These are phyloP conservation scores for Iguana delicatissima DNA, from an alignment of 2,797 vertebrate species.

Conservation along the genomic window DNA sequence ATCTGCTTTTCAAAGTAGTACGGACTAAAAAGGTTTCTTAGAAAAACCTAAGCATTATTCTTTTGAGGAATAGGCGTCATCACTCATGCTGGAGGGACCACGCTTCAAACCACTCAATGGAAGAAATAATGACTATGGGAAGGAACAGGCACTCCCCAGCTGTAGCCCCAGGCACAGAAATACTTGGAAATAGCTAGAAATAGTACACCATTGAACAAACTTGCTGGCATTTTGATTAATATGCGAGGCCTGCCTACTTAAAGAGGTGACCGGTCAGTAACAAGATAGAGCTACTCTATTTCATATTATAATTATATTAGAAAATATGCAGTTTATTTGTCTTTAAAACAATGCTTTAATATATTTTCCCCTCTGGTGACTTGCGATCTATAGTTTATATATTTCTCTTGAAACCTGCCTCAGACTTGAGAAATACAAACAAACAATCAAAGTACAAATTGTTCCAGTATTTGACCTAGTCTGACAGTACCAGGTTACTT, in stretches of 20 bases:
- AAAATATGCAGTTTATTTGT: not conserved
- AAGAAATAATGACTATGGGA: not conserved
- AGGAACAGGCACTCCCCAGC: not conserved
- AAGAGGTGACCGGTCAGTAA: not conserved
- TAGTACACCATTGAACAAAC: no score
- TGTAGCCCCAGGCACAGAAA: not conserved
- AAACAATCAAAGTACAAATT: not conserved
- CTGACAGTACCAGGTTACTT: not conserved
- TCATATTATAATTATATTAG: not conserved
- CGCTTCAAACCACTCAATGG: not conserved
- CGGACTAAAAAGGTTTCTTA: not conserved
- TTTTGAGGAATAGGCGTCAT: not conserved
- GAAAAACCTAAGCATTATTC: not conserved
- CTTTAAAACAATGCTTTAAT: not conserved
- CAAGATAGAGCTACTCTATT: not conserved
- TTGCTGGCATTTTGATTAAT: not conserved
- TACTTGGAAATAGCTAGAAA: not conserved
- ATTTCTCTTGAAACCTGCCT: not conserved
- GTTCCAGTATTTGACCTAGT: not conserved
- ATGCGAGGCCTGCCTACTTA: not conserved
- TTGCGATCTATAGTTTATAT: not conserved
- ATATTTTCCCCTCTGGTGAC: not conserved
- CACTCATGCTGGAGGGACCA: not conserved
- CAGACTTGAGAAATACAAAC: not conserved
- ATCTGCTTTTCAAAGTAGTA: not conserved